Conservation (phyloP, 2,797 vertebrate genomes). For the Syndactyla subalaris region DNA sequence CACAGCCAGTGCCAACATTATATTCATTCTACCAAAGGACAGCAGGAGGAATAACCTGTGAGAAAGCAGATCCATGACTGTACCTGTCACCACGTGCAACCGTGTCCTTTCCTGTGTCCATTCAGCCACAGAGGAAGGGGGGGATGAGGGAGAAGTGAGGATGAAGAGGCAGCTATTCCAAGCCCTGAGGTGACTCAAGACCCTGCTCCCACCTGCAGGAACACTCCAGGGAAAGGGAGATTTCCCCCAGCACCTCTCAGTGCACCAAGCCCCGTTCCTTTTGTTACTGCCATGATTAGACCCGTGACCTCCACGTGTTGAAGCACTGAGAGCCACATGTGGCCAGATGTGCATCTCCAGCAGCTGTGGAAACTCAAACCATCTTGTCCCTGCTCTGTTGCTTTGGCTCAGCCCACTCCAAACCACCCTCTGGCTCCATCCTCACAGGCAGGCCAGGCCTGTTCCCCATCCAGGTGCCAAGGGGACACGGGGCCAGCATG, state of each 20-base stretch:
- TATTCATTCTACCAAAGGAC: neutral
- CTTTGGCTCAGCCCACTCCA: neutral
- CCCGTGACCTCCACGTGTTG: rapidly evolving
- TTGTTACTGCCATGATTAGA: rapidly evolving
- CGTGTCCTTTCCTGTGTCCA: neutral
- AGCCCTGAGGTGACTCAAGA: neutral
- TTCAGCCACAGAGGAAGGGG: neutral
- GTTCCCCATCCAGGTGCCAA: neutral
- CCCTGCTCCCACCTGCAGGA: neutral
- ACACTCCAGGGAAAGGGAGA: neutral
- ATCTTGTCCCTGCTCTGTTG: rapidly evolving
- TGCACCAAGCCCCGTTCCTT: rapidly evolving
- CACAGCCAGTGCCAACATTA: neutral
- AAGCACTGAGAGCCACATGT: rapidly evolving
- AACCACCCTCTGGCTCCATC: neutral
- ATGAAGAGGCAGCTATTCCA: slow-evolving; percentile 1
- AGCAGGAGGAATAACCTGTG: neutral
- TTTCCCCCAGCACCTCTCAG: neutral
- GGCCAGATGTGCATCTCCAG: neutral
- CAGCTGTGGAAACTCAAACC: neutral
- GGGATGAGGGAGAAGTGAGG: neutral
- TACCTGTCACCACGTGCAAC: neutral
- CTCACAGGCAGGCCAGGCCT: neutral
- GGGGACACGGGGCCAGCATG: neutral
- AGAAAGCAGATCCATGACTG: neutral